These are phyloP conservation scores for Idaea biselata DNA, from an alignment of 2,888 invertebrate genomes.

Conservation along the genomic window DNA sequence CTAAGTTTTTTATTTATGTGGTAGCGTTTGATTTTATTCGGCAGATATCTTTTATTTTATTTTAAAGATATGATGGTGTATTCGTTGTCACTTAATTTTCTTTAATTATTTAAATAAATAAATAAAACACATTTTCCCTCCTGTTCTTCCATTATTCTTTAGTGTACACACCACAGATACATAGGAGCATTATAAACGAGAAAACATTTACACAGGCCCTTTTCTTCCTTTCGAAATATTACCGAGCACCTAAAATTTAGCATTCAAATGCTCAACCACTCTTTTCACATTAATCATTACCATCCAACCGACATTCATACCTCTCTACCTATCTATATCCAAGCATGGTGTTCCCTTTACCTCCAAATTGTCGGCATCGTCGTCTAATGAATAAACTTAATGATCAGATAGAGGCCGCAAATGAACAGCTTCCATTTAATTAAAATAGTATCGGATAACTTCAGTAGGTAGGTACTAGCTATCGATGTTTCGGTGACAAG, in stretches of 20 bases:
- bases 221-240: too few species aligned
- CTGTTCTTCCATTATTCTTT: too few species aligned
- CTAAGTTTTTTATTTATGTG: too few species aligned
- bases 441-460: slow-evolving; percentile 38
- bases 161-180: too few species aligned
- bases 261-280: background rate
- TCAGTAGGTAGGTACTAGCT: slow-evolving; percentile 12
- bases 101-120: too few species aligned
- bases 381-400: slow-evolving; percentile 60
- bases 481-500: slow-evolving; percentile 10
- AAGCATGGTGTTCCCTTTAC: slow-evolving; percentile 19
- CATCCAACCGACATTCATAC: background rate
- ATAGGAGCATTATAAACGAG: too few species aligned
- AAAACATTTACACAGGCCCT: too few species aligned
- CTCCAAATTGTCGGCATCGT: slow-evolving; percentile 32
- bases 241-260: background rate
- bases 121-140: too few species aligned
- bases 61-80: too few species aligned
- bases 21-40: too few species aligned
- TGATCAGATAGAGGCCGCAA: slow-evolving; percentile 42
- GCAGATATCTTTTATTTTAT: too few species aligned
- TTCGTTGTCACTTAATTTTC: too few species aligned
- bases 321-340: background rate
- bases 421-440: slow-evolving; percentile 43
- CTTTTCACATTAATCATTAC: background rate